A percentile compares a stretch with the other conserved stretches of the same genome.
Conservation (phyloP, 2,797 vertebrate genomes). For the Siniperca undulata region DNA sequence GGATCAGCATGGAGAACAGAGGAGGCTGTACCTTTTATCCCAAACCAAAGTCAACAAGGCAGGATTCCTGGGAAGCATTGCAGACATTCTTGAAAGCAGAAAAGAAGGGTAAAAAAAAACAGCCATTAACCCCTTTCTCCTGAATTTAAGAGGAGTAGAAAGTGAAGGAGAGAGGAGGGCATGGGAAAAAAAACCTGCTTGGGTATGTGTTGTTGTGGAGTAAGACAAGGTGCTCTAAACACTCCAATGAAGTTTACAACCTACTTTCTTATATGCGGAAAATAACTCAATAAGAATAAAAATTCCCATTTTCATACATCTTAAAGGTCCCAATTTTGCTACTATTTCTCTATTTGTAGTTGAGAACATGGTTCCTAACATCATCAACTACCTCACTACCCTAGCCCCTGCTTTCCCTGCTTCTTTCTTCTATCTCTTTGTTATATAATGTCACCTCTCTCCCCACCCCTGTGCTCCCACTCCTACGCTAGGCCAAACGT, state of each 20-base stretch:
- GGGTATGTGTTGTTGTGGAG: slow-evolving; percentile 15
- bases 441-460: slow-evolving; percentile 23
- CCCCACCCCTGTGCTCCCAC: neutral
- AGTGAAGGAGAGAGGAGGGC: slow-evolving; percentile 37
- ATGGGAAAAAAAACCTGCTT: slow-evolving; percentile 12
- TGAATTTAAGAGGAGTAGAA: slow-evolving; percentile 68
- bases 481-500: slow-evolving; percentile 47
- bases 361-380: slow-evolving; percentile 3
- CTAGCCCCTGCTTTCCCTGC: neutral
- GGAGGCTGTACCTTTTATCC: slow-evolving; percentile 85
- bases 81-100: slow-evolving; percentile 86
- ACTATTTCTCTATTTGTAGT: neutral
- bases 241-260: neutral
- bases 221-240: slow-evolving; percentile 16
- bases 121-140: slow-evolving; percentile 65
- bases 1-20: slow-evolving; percentile 84
- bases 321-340: neutral
- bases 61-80: slow-evolving; percentile 85
- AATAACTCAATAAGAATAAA: slow-evolving; percentile 3
- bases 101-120: slow-evolving; percentile 66
- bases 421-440: slow-evolving; percentile 5
- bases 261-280: neutral
- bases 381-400: neutral
- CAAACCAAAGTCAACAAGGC: slow-evolving; percentile 88
- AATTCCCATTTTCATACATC: neutral